Conservation (phyloP, 2,888 invertebrate genomes). For the Shargacucullia verbasci region DNA sequence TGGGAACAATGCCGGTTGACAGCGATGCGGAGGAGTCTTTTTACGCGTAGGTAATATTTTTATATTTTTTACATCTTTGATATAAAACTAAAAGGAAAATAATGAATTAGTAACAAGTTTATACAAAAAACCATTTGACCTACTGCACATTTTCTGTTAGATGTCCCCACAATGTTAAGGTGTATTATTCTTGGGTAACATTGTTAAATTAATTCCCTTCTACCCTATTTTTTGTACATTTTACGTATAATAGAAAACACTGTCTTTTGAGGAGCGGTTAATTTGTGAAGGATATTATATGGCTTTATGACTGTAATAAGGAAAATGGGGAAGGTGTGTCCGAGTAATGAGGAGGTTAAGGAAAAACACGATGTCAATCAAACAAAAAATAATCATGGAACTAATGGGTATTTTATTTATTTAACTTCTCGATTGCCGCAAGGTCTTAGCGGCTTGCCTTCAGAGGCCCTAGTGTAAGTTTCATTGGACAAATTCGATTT, state of each 20-base stretch:
- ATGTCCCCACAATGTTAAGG: not conserved
- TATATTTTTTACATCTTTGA: too few species aligned
- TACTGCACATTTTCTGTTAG: not conserved
- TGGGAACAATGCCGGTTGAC: too few species aligned
- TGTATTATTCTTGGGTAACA: constrained; percentile 14
- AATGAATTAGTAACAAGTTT: too few species aligned
- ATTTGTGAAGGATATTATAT: constrained; percentile 21
- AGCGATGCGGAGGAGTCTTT: too few species aligned
- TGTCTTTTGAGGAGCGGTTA: constrained; percentile 2
- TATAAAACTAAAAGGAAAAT: too few species aligned
- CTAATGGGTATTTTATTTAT: not conserved
- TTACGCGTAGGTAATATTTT: too few species aligned
- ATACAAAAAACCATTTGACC: not conserved
- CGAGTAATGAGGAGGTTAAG: not conserved
- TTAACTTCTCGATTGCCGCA: too few species aligned
- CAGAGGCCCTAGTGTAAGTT: too few species aligned
- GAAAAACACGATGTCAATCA: constrained; percentile 14
- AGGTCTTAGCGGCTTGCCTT: too few species aligned
- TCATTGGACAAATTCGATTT: too few species aligned
- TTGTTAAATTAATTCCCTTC: constrained; percentile 10
- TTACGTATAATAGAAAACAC: not conserved
- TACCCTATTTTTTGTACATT: constrained; percentile 2
- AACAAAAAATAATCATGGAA: not conserved
- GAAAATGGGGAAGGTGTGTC: constrained; percentile 12
- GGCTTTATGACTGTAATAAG: constrained; percentile 12